phyloP scores from a whole-genome alignment of 2,888 invertebrate species.

The Chalcis sispes region DNA sequence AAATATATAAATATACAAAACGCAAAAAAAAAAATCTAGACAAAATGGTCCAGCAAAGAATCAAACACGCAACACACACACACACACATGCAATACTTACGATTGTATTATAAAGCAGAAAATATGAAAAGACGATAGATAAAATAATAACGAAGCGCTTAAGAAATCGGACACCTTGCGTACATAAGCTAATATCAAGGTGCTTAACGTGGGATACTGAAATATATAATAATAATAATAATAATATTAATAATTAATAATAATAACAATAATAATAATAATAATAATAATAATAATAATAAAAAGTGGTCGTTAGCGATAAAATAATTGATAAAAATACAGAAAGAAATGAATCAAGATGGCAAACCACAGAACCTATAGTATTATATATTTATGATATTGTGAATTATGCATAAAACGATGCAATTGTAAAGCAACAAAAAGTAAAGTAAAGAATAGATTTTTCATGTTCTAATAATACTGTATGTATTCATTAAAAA shows the following conservation, averaged over 20 bases:
- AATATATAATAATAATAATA: constrained; percentile 29
- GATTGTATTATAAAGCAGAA: constrained; percentile 61
- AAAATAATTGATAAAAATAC: constrained; percentile 44
- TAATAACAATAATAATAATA: no score
- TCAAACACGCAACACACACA: constrained; percentile 69
- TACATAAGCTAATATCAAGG: constrained; percentile 50
- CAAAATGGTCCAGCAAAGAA: constrained; percentile 69
- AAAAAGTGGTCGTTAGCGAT: constrained; percentile 33
- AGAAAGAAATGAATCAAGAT: constrained; percentile 52
- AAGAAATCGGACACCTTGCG: constrained; percentile 51
- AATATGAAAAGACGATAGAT: background rate
- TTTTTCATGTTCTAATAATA: constrained; percentile 53
- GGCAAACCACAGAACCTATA: constrained; percentile 55
- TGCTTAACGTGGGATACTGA: constrained; percentile 47
- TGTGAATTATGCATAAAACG: constrained; percentile 43
- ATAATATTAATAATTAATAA: no score
- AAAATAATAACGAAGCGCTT: constrained; percentile 45
- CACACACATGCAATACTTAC: constrained; percentile 43
- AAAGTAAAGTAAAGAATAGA: constrained; percentile 39
- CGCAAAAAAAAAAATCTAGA: background rate
- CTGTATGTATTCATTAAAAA: constrained; percentile 56
- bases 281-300: constrained; percentile 19
- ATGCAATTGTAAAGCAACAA: constrained; percentile 59
- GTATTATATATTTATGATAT: constrained; percentile 54
- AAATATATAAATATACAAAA: constrained; percentile 24